A percentile compares a stretch with the other conserved stretches of the same genome.
phyloP scores from a whole-genome alignment of 2,113 vertebrate species.

The Gallinago jamesoni region DNA sequence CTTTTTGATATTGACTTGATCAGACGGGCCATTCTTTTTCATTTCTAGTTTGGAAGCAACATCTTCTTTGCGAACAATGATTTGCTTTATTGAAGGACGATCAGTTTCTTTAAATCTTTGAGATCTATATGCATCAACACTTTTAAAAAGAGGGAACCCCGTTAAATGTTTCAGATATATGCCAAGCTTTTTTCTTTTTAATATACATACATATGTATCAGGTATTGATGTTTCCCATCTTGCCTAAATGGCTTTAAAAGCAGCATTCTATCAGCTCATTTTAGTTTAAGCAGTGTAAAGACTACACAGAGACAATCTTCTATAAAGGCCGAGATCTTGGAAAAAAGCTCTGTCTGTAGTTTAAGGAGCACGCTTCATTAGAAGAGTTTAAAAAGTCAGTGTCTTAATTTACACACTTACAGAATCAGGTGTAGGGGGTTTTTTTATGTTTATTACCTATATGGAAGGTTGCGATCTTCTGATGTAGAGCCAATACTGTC shows the following conservation, averaged over 20 bases:
- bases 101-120: constrained; percentile 88
- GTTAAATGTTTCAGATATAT: not conserved
- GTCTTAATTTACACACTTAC: not conserved
- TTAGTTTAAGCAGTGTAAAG: not conserved
- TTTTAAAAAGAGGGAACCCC: constrained; percentile 65
- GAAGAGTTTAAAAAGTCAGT: not conserved
- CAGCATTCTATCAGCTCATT: not conserved
- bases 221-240: not conserved
- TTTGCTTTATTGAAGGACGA: constrained; percentile 85
- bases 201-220: not conserved
- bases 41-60: constrained; percentile 77
- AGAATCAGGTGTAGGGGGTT: accelerated
- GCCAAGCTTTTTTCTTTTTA: not conserved
- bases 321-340: not conserved
- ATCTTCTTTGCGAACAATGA: constrained; percentile 90
- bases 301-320: not conserved
- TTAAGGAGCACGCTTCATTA: not conserved
- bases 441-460: constrained; percentile 80
- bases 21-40: constrained; percentile 62
- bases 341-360: not conserved
- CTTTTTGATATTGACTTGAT: constrained; percentile 85
- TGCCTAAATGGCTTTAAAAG: not conserved
- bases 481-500: constrained; percentile 74
- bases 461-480: constrained; percentile 84
- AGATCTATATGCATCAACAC: constrained; percentile 92